Conservation (phyloP, 2,888 invertebrate species). For the Hydropsyche betteni region DNA sequence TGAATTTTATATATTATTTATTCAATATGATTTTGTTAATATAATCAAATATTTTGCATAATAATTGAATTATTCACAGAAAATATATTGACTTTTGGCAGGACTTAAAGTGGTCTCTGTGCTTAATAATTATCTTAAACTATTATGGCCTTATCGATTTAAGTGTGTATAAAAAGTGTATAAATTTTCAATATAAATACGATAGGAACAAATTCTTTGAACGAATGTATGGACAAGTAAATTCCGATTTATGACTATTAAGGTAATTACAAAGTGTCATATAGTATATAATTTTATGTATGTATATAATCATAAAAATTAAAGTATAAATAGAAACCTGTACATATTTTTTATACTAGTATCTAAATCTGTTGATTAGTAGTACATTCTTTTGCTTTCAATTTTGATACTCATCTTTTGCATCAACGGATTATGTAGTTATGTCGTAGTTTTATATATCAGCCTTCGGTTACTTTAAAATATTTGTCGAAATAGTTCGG, state of each 20-base stretch:
- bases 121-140: slow-evolving; percentile 36
- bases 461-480: too few relatives aligned
- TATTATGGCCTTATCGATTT: slow-evolving; percentile 47
- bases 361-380: slow-evolving; percentile 37
- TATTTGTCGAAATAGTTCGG: too few relatives aligned
- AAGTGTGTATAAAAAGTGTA: slow-evolving; percentile 37
- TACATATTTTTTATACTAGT: slow-evolving; percentile 36
- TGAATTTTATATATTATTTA: too few relatives aligned
- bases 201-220: slow-evolving; percentile 31
- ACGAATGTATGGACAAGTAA: background rate
- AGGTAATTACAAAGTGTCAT: slow-evolving; percentile 32
- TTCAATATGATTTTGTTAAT: too few relatives aligned
- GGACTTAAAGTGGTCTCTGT: slow-evolving; percentile 39
- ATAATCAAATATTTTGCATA: background rate
- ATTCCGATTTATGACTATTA: slow-evolving; percentile 12
- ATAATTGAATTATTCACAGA: slow-evolving; percentile 39
- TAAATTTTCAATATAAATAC: background rate
- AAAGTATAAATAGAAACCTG: slow-evolving; percentile 11
- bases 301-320: slow-evolving; percentile 18
- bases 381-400: slow-evolving; percentile 28
- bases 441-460: slow-evolving; percentile 5
- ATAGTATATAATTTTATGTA: slow-evolving; percentile 9
- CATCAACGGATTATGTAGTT: slow-evolving; percentile 22
- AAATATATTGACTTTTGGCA: slow-evolving; percentile 48
- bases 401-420: slow-evolving; percentile 28